Conservation (phyloP, 53 echinoderm and acorn worm species). For the Hippasteria phrygiana region DNA sequence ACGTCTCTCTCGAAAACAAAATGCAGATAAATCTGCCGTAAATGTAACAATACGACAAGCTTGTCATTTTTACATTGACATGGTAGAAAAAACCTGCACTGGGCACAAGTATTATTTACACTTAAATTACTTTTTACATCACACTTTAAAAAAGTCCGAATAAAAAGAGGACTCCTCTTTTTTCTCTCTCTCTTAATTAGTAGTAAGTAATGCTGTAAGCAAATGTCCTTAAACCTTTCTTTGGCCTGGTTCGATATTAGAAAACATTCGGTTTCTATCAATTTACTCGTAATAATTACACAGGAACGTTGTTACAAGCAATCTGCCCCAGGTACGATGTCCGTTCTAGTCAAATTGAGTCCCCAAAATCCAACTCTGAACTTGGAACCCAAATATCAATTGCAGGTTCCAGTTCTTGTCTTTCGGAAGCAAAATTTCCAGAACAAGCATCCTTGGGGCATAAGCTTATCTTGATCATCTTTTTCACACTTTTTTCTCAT, state of each 20-base stretch:
- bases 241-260: constrained; percentile 28
- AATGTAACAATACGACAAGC: constrained; percentile 55
- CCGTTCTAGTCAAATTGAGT: neutral
- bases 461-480: neutral
- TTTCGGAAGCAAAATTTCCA: neutral
- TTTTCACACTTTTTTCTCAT: neutral
- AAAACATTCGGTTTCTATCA: constrained; percentile 7
- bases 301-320: neutral
- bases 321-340: constrained; percentile 36
- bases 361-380: constrained; percentile 7
- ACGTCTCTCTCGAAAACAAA: neutral
- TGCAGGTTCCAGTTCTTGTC: neutral
- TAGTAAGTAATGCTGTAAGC: constrained; percentile 38
- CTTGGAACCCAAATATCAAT: constrained; percentile 16
- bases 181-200: constrained; percentile 28
- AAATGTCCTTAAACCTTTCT: constrained; percentile 15
- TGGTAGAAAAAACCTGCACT: constrained; percentile 55
- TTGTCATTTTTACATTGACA: constrained; percentile 59
- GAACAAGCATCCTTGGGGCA: constrained; percentile 19
- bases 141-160: constrained; percentile 48
- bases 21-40: constrained; percentile 12
- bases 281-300: constrained; percentile 21
- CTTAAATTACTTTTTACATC: constrained; percentile 63
- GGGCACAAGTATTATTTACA: constrained; percentile 37
- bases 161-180: constrained; percentile 9